Base-by-base conservation (phyloP, 2,113 vertebrate genomes). In the Promerops cafer region DNA sequence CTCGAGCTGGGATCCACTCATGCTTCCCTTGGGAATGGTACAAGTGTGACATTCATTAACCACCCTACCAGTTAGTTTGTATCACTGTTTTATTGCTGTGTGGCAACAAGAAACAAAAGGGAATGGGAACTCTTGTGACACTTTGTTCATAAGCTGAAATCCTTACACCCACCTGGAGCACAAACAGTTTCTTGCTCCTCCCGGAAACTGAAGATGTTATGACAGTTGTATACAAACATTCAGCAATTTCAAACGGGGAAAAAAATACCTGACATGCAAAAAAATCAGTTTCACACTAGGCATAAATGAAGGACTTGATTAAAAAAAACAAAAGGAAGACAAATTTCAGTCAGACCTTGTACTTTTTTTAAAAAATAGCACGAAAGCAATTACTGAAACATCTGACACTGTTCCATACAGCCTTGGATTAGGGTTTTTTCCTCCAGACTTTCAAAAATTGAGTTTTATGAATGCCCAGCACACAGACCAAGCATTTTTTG, bases 1-100 rank as follows among this genome's bases (percentile, higher is more conserved):
- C 18, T 81, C 0, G 0, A 22, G 4, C 1, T 20, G 18, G 22
- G 22, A 65, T 40, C 26, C 14, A 68, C 5, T 27, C 6, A 8
- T 27, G 31, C 16, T 53, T 68, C n/a, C 47, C 9, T 53, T 14
- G 16, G 42, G 21, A 90, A 86, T 1, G 1, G 28, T 11, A 57
- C 56, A 65, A 26, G 57, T 8, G 21, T 39, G 80, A 14, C 28
- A 8, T 6, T 14, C 49, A 69, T 27, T 66, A 81, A 47, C 13
- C 42, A 88, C 28, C 16, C 45, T 22, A 27, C 1, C 31, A 80
- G 31, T 7, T 37, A 54, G 12, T 64, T 84, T 57, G 11, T 31
- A 39, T 11, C 65, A 9, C 42, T 45, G 8, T 28, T 39, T 60
- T 54, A 87, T 31, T 1, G 2, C 63, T 45, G 8, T 4, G 19